Evolutionary conservation across 2,888 invertebrate species (phyloP), one percentile per base, ranked within the genome.

Genomic region (Trissoscelio sp.): DNA sequence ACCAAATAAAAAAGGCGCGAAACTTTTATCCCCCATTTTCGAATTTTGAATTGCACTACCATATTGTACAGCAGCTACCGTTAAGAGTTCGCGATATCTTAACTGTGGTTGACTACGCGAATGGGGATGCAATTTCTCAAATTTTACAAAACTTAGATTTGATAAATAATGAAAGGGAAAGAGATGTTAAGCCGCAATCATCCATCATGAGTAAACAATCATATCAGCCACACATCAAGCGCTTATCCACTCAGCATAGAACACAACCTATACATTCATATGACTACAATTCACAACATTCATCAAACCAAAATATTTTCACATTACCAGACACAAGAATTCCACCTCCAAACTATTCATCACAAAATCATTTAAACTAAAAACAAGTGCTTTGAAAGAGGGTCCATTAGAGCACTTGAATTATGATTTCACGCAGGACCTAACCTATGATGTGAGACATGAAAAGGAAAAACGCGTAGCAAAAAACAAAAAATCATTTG

Each of bases 11-110:
- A n/a, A n/a, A n/a, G n/a, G n/a, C 79, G 0, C 46, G 16, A 18
- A 12, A 79, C 55, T 73, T 79, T n/a, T 22, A 60, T 20, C 79
- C 64, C 4, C 67, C 73, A 7, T 73, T 79, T 60, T 28, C 66
- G 1, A 22, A 57, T 9, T 73, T 60, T 37, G 79, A 73, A 60
- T 4, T 73, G 9, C 67, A 79, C 16, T 79, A 70, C 22, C 51
- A 79, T 12, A 74, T 79, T 28, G 12, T 79, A 2, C 72, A 72
- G 9, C 79, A 79, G 42, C n/a, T 79, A 3, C 79, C 79, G 4
- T 22, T 51, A 31, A 39, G 72, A 72, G 22, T 72, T 51, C 62
- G 72, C 12, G 72, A 72, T 31, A 62, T 62, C 1, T 53, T 72
- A 2, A 9, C 62, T 1, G 31, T 37, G 1, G 46, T 78, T 20